Evolutionary conservation across 2,888 invertebrate species (phyloP).

Genomic region (Ditylenchus weischeri): DNA sequence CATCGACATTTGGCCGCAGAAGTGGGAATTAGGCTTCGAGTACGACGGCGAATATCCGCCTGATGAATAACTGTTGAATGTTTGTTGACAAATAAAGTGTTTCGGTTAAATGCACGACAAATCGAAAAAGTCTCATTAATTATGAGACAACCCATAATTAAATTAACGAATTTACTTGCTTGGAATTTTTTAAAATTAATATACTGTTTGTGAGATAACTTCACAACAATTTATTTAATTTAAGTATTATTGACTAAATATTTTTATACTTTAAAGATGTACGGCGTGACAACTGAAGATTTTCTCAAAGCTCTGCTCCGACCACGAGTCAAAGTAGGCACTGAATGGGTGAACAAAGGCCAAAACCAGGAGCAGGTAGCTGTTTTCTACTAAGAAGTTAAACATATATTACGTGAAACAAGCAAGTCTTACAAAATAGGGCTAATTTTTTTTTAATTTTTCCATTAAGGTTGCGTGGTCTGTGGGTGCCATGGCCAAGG

Average conservation of each 20-base stretch:
- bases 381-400: not conserved
- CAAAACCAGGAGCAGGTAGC: conserved; percentile 63
- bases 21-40: too few relatives aligned
- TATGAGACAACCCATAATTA: too few relatives aligned
- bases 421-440: too few relatives aligned
- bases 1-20: too few relatives aligned
- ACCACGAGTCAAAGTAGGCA: conserved; percentile 64
- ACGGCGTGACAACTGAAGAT: conserved; percentile 52
- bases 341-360: conserved; percentile 64
- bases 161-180: too few relatives aligned
- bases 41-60: too few relatives aligned
- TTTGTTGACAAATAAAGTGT: too few relatives aligned
- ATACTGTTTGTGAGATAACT: not conserved
- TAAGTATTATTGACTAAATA: not conserved
- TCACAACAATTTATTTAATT: not conserved
- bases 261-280: conserved; percentile 35
- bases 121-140: too few relatives aligned
- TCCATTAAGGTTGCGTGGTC: not conserved
- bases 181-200: not conserved
- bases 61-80: too few relatives aligned
- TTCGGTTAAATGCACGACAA: too few relatives aligned
- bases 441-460: too few relatives aligned
- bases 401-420: not conserved
- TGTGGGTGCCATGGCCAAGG: conserved; percentile 60
- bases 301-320: conserved; percentile 62